A percentile compares a stretch with the other conserved stretches of the same genome.
Conservation (phyloP, 2,888 invertebrate species). For the Pammene aurita region DNA sequence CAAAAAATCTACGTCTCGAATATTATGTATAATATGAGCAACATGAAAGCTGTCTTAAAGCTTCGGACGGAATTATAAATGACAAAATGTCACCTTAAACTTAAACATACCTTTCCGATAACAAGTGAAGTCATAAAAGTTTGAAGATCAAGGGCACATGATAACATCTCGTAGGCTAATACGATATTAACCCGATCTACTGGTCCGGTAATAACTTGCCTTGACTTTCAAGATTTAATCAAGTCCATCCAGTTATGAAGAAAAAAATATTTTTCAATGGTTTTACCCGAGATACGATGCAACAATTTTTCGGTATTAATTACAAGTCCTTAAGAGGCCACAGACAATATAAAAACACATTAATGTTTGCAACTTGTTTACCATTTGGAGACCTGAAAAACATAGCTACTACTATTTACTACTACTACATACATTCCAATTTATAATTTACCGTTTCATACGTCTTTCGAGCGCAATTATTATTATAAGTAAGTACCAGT, state of each 20-base stretch:
- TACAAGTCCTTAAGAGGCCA: too few relatives aligned
- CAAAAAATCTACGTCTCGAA: too few relatives aligned
- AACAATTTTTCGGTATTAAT: too few relatives aligned
- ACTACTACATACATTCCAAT: too few relatives aligned
- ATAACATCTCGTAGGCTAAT: conserved; percentile 9
- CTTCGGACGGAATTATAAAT: too few relatives aligned
- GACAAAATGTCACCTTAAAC: not conserved
- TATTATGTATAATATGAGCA: too few relatives aligned
- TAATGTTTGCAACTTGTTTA: not conserved
- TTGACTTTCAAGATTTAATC: conserved; percentile 9
- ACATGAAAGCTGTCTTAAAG: too few relatives aligned
- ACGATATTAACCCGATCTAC: conserved; percentile 6
- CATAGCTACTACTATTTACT: too few relatives aligned
- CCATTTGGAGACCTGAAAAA: not conserved
- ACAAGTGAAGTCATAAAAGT: conserved; percentile 2
- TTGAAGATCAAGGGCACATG: conserved; percentile 1
- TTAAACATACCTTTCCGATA: not conserved
- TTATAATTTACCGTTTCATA: too few relatives aligned
- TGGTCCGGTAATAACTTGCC: conserved; percentile 1
- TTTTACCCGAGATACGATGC: not conserved
- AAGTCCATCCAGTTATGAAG: conserved; percentile 6
- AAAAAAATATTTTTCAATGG: not conserved
- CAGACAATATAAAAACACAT: too few relatives aligned
- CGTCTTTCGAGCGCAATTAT: too few relatives aligned
- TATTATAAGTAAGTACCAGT: too few relatives aligned